Conservation (phyloP, 2,797 vertebrate species). For the Megalops cyprinoides region DNA sequence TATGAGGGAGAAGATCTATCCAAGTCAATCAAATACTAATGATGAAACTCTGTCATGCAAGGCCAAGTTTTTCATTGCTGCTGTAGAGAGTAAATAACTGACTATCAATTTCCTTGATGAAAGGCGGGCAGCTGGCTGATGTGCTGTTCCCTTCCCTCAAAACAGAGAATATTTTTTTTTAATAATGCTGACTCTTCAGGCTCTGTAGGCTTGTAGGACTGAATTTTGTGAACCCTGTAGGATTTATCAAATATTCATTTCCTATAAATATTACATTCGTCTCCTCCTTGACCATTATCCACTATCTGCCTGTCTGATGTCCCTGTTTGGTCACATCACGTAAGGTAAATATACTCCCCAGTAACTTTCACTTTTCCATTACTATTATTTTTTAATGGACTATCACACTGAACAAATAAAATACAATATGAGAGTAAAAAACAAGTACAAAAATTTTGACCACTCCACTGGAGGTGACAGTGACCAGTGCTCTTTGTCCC, state of each 20-base stretch:
- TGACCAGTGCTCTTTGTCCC: not conserved
- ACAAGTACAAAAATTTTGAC: not conserved
- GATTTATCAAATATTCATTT: slow-evolving; percentile 9
- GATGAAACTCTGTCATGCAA: not conserved
- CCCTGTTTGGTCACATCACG: not conserved
- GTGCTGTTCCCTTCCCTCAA: too few relatives aligned
- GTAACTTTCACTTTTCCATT: not conserved
- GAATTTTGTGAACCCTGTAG: not conserved
- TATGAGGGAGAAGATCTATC: not conserved
- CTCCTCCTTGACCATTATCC: not conserved
- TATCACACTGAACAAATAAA: not conserved
- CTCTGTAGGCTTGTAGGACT: not conserved
- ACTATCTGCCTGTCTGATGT: not conserved
- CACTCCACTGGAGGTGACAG: not conserved
- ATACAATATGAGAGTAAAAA: not conserved
- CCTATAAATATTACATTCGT: not conserved
- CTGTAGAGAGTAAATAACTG: not conserved
- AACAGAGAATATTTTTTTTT: not conserved
- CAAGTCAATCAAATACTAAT: not conserved
- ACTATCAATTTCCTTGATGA: not conserved
- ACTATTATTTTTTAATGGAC: not conserved
- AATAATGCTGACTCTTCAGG: not conserved
- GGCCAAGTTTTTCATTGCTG: not conserved
- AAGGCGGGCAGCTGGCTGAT: not conserved
- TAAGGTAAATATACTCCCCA: not conserved